These are phyloP conservation scores for Glaucopsyche alexis DNA, from an alignment of 2,888 invertebrate species.

Conservation along the genomic window DNA sequence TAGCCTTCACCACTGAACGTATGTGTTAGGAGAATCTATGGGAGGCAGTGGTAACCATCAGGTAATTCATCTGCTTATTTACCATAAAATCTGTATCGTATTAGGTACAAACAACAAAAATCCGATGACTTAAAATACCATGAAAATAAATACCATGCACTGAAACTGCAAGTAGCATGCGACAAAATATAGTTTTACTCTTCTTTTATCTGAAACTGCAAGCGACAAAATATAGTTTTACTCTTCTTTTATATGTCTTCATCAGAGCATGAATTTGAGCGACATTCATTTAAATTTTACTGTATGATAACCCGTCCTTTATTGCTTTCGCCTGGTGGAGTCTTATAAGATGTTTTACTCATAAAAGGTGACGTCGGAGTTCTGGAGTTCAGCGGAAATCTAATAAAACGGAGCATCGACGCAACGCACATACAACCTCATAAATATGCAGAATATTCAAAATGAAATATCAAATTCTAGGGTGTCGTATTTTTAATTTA, in stretches of 20 bases:
- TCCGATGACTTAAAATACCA: too few species aligned
- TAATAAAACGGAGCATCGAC: constrained; percentile 20
- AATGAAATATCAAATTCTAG: neutral
- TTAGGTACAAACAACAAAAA: too few species aligned
- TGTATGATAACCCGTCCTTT: constrained; percentile 14
- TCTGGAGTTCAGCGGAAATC: constrained; percentile 20
- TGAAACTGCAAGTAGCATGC: too few species aligned
- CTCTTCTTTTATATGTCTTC: neutral
- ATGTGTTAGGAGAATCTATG: too few species aligned
- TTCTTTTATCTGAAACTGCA: neutral
- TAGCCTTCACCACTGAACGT: too few species aligned
- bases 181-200: neutral
- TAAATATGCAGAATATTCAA: constrained; percentile 8
- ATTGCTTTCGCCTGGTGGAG: neutral
- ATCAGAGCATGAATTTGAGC: neutral
- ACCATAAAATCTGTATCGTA: too few species aligned
- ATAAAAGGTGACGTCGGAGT: constrained; percentile 10
- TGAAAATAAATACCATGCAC: too few species aligned
- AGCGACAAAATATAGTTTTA: neutral
- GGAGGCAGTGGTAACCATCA: too few species aligned
- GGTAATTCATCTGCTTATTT: too few species aligned
- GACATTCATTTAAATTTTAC: constrained; percentile 14
- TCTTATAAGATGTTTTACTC: constrained; percentile 14
- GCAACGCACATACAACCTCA: constrained; percentile 4
- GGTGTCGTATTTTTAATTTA: neutral